Conservation (phyloP, 2,888 invertebrate genomes). For the Agrotis ipsilon region DNA sequence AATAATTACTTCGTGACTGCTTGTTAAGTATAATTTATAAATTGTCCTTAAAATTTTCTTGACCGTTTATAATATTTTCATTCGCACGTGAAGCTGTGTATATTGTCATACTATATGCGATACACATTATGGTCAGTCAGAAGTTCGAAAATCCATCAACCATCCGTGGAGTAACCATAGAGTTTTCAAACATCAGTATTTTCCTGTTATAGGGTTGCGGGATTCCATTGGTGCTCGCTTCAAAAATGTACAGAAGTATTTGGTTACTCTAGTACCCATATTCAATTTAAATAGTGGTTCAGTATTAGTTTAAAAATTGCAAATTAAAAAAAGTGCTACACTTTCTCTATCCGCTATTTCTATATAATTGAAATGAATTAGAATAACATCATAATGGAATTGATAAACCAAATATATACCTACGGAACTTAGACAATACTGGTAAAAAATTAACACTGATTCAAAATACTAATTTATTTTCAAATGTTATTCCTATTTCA, state of each 20-base stretch:
- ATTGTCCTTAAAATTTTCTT: too few species aligned
- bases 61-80: too few species aligned
- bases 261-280: constrained; percentile 1
- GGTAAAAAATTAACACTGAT: neutral
- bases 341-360: neutral
- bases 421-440: constrained; percentile 4
- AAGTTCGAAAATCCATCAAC: neutral
- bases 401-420: neutral
- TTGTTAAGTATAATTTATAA: too few species aligned
- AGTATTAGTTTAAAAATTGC: neutral
- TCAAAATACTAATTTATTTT: constrained; percentile 13
- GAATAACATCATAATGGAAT: neutral
- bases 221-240: neutral
- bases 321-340: neutral
- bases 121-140: neutral
- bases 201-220: neutral
- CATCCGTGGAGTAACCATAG: neutral
- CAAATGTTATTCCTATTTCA: constrained; percentile 30
- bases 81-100: too few species aligned
- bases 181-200: neutral
- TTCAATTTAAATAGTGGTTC: neutral
- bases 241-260: neutral
- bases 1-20: too few species aligned
- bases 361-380: neutral
- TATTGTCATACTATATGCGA: too few species aligned